phyloP scores from a whole-genome alignment of 1,140 invertebrate genomes.

The Lepidurus apus region DNA sequence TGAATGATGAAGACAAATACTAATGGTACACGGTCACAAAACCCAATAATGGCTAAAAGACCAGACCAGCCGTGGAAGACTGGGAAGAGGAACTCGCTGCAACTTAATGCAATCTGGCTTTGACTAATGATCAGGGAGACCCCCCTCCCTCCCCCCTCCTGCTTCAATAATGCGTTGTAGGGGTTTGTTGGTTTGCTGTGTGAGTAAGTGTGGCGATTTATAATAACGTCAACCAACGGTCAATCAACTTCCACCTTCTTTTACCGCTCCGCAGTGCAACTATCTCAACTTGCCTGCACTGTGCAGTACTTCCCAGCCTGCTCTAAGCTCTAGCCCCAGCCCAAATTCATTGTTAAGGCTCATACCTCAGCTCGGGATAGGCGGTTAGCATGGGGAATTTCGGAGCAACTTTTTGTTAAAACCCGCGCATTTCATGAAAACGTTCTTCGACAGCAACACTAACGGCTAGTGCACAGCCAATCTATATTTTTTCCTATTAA shows the following conservation, averaged over 20 bases:
- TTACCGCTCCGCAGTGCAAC: neutral
- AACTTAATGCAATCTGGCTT: conserved; percentile 22
- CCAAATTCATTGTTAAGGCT: no score
- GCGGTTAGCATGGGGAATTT: no score
- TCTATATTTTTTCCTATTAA: no score
- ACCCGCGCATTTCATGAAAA: no score
- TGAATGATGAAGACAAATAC: conserved; percentile 15
- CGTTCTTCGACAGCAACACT: no score
- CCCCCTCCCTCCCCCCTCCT: neutral
- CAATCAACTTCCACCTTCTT: conserved; percentile 11
- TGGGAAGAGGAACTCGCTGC: neutral
- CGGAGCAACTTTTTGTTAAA: no score
- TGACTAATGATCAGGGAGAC: neutral
- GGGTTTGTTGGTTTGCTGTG: neutral
- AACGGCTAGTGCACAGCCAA: no score
- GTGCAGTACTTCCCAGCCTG: no score
- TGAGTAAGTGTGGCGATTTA: neutral
- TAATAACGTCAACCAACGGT: conserved; percentile 18
- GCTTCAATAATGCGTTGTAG: conserved; percentile 4
- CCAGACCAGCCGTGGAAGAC: conserved; percentile 15
- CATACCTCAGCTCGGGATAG: no score
- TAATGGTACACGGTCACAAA: conserved; percentile 18
- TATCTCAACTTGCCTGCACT: neutral
- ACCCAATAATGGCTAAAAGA: conserved; percentile 19
- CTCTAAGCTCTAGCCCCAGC: no score